Conservation (phyloP, 2,888 invertebrate genomes). For the Byasa hedistus region DNA sequence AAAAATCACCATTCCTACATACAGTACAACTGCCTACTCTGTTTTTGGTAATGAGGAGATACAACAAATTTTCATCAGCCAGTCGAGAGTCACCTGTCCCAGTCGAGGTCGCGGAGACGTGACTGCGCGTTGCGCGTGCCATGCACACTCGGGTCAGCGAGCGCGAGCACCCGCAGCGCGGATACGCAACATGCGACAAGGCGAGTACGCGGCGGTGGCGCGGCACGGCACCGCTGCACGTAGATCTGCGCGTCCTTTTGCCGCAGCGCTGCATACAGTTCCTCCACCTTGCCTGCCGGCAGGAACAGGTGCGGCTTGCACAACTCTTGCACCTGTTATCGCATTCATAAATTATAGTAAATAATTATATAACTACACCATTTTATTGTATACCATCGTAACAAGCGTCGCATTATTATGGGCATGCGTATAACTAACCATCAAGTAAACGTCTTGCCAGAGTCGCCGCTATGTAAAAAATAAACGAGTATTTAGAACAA, state of each 20-base stretch:
- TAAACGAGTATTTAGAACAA: no score
- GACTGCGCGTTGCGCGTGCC: slow-evolving; percentile 87
- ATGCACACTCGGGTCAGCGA: slow-evolving; percentile 93
- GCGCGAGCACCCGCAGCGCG: slow-evolving; percentile 81
- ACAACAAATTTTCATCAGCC: no score
- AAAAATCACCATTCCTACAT: no score
- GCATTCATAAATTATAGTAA: no score
- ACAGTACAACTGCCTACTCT: no score
- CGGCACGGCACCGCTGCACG: slow-evolving; percentile 85
- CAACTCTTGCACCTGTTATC: slow-evolving; percentile 80
- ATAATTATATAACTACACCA: no score
- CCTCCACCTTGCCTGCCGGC: slow-evolving; percentile 92
- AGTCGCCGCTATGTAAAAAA: no score
- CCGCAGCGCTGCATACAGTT: slow-evolving; percentile 90
- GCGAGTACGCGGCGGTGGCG: slow-evolving; percentile 82
- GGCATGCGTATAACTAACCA: no score
- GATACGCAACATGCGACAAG: slow-evolving; percentile 93
- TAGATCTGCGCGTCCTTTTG: slow-evolving; percentile 97
- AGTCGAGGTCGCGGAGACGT: slow-evolving; percentile 90
- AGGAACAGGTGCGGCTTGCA: slow-evolving; percentile 90
- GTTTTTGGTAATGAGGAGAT: no score
- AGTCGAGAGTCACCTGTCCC: slow-evolving; percentile 79
- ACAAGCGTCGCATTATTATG: no score
- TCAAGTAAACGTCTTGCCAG: no score
- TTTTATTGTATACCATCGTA: no score